Percentiles rank a stretch among this genome's conserved stretches.
Evolutionary conservation across 2,888 invertebrate species (phyloP).

Genomic region (Sycophila texana): DNA sequence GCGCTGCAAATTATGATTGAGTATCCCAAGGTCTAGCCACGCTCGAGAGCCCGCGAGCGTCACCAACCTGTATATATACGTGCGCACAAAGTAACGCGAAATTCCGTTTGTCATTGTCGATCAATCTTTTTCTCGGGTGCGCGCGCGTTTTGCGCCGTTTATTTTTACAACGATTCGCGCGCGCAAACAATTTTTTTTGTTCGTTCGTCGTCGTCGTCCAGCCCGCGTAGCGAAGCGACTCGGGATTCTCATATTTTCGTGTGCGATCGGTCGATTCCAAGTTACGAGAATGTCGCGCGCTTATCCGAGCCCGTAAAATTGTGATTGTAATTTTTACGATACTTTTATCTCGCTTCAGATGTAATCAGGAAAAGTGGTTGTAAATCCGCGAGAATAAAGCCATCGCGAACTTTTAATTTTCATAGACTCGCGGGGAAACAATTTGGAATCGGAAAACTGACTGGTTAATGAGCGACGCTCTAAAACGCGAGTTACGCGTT

Average conservation of each 20-base stretch:
- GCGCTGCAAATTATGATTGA: conserved; percentile 54
- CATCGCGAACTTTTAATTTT: conserved; percentile 31
- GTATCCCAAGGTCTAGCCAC: conserved; percentile 45
- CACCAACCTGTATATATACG: not conserved
- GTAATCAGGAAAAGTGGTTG: conserved; percentile 52
- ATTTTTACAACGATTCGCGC: conserved; percentile 21
- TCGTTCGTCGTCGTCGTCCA: not conserved
- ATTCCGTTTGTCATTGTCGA: conserved; percentile 38
- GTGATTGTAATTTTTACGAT: conserved; percentile 56
- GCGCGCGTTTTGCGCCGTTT: not conserved
- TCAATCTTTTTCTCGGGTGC: conserved; percentile 33
- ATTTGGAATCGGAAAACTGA: conserved; percentile 21
- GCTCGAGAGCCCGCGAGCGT: not conserved
- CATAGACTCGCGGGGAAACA: conserved; percentile 15
- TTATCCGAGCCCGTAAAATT: conserved; percentile 44
- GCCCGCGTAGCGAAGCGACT: not conserved
- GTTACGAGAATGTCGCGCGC: conserved; percentile 38
- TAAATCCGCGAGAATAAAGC: conserved; percentile 45
- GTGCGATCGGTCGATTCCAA: not conserved
- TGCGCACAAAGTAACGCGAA: conserved; percentile 9
- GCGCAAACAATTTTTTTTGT: not conserved
- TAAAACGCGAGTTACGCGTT: not conserved
- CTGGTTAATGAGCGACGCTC: not conserved
- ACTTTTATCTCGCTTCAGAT: conserved; percentile 50
- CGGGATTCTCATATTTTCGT: conserved; percentile 35